These are phyloP conservation scores for Zalophus californianus DNA, from an alignment of 2,797 vertebrate genomes.

Conservation along the genomic window DNA sequence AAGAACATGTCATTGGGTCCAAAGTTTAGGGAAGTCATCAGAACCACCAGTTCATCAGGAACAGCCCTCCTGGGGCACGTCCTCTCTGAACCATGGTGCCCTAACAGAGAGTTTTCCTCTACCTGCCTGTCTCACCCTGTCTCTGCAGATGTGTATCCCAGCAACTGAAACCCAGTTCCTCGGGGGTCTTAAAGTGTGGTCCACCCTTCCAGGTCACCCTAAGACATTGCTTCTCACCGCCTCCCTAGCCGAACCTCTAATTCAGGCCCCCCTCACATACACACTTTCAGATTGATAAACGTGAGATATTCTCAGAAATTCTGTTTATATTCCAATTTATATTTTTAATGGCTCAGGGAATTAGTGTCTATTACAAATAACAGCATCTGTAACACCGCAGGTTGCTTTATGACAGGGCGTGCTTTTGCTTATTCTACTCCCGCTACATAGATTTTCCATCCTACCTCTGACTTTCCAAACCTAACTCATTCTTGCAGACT, in stretches of 20 bases:
- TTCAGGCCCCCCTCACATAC: neutral
- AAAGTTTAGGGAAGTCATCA: neutral
- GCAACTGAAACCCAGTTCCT: neutral
- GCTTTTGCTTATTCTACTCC: neutral
- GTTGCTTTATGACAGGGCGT: neutral
- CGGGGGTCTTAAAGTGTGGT: neutral
- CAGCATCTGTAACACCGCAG: neutral
- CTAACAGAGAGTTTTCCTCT: neutral
- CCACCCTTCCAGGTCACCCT: neutral
- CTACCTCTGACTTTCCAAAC: neutral
- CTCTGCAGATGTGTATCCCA: neutral
- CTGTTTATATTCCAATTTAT: neutral
- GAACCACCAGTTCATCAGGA: neutral
- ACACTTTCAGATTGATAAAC: neutral
- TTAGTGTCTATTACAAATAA: neutral
- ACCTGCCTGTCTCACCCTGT: too few relatives aligned
- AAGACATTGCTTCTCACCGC: neutral
- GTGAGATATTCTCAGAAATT: neutral
- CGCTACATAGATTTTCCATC: neutral
- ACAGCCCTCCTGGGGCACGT: neutral
- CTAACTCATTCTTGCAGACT: neutral
- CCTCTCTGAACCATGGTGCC: fast-evolving
- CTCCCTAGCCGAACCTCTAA: neutral
- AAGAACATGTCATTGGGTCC: conserved; percentile 1
- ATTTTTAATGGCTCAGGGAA: neutral